phyloP scores from a whole-genome alignment of 2,113 vertebrate genomes.

The Tragelaphus buxtoni region DNA sequence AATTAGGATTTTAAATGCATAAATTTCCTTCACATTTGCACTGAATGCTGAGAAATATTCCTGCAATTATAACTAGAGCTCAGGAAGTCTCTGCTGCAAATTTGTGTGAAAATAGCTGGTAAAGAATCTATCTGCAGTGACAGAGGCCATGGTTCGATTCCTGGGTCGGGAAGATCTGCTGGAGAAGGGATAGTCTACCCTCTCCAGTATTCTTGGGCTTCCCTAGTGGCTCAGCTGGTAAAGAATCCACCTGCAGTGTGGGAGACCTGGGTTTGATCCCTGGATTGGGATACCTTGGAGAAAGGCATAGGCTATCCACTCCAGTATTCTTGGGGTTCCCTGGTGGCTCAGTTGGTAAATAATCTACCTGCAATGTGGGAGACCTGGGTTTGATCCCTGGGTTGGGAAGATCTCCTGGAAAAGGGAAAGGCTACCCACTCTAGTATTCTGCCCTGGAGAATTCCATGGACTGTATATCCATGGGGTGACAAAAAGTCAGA shows the following conservation, averaged over 20 bases:
- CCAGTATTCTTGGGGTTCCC: background rate
- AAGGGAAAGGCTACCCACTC: background rate
- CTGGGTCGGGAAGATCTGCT: background rate
- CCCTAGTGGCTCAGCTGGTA: background rate
- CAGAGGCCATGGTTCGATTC: fast-evolving
- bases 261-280: background rate
- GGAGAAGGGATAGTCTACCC: background rate
- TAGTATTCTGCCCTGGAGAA: background rate
- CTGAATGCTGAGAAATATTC: background rate
- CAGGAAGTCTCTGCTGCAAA: background rate
- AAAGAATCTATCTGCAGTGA: background rate
- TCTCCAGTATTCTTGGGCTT: background rate
- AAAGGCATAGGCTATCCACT: background rate
- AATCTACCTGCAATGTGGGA: background rate
- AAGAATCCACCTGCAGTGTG: background rate
- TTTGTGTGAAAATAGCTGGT: background rate
- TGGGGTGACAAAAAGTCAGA: background rate
- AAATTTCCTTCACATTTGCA: background rate
- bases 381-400: background rate
- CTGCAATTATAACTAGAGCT: background rate
- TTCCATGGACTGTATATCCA: background rate
- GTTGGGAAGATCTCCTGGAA: background rate
- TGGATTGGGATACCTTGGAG: background rate
- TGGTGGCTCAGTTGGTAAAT: background rate
- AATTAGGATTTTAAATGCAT: background rate